phyloP scores from a whole-genome alignment of 2,797 vertebrate species.

The Rhynchonycteris naso region DNA sequence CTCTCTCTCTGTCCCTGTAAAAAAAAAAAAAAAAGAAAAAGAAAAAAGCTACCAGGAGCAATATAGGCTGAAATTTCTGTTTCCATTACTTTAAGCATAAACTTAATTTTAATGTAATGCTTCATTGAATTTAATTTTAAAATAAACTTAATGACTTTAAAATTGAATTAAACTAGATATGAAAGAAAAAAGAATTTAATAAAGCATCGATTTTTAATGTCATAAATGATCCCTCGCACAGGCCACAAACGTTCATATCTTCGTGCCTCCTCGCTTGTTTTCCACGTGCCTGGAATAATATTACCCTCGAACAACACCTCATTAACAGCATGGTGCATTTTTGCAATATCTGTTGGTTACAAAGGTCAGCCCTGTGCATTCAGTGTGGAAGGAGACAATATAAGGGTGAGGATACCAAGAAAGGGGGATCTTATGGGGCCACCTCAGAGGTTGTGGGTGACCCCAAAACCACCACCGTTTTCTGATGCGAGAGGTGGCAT shows the following conservation, averaged over 20 bases:
- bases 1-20: too few relatives aligned
- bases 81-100: constrained; percentile 10
- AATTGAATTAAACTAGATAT: not conserved
- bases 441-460: not conserved
- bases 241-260: not conserved
- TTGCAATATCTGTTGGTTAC: not conserved
- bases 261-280: not conserved
- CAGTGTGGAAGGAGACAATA: not conserved
- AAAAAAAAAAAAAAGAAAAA: too few relatives aligned
- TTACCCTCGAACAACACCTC: not conserved
- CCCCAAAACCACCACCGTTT: not conserved
- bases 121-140: not conserved
- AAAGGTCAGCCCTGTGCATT: not conserved
- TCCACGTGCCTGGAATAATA: not conserved
- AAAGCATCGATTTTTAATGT: constrained; percentile 22
- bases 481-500: not conserved
- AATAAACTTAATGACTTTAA: not conserved
- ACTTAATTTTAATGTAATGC: constrained; percentile 19
- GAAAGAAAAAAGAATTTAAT: constrained; percentile 22
- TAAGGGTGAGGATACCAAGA: not conserved
- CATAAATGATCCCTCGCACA: not conserved
- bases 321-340: not conserved
- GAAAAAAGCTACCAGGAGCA: not conserved
- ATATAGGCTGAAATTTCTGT: not conserved
- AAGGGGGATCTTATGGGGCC: not conserved